Evolutionary conservation across 2,797 vertebrate species (phyloP), one percentile per base, ranked within the genome.

Genomic region (Siniperca undulata): DNA sequence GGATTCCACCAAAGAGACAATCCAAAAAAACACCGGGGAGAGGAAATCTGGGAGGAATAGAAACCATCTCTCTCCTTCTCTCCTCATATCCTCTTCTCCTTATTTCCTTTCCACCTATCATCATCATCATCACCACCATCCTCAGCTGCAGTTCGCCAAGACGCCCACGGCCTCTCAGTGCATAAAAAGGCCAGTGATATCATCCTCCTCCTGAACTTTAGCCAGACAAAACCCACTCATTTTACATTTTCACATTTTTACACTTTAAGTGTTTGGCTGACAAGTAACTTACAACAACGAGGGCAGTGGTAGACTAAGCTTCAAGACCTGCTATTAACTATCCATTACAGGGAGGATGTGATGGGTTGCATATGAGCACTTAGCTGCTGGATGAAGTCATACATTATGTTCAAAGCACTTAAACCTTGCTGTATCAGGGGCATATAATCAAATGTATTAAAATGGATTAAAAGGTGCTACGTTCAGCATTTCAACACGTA

Each of bases 1-100:
- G 58, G 65, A 77, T 50, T 78, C 50, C 55, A 59, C 53, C 68
- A 48, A 70, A 79, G 74, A 78, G 48, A 67, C 52, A 36, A 48
- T 55, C 22, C n/a, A 59, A 55, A 74, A 24, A 67, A 55, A 61
- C 52, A 38, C 27, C n/a, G 40, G n/a, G 44, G 55, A 70, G 27
- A 61, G 10, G 19, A 68, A 42, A 68, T 73, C 55, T 44, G 55
- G 8, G 40, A 50, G 66, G 34, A 66, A 70, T 0, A 53, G 17
- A 44, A 70, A 7, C 13, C 30, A 24, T 55, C 22, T 59, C 55
- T 64, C 22, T 67, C 48, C 17, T 24, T 30, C 52, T 61, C 59
- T 75, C 50, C 44, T 74, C 17, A 7, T 24, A 36, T 73, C 30
- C 56, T 55, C n/a, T 46, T 34, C 42, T 61, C 53, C 34, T 3